Percentiles rank a stretch among this genome's conserved stretches.
Evolutionary conservation across 2,888 invertebrate genomes (phyloP).

Genomic region (Lithodes maja): DNA sequence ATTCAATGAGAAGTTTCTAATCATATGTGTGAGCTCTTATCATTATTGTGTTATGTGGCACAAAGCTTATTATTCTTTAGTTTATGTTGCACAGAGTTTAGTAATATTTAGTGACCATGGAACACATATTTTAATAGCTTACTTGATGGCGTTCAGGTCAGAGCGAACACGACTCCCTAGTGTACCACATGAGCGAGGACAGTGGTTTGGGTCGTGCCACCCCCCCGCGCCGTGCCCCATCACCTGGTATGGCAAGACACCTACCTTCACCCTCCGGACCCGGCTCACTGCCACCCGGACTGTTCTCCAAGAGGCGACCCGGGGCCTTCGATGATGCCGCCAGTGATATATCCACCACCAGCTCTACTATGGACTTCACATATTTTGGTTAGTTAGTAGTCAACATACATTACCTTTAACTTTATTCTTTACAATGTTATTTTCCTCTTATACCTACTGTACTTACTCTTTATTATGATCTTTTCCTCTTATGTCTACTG

Average conservation of each 20-base stretch:
- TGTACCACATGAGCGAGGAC: slow-evolving; percentile 75
- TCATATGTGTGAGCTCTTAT: too few relatives aligned
- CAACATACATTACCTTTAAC: too few relatives aligned
- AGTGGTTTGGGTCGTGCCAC: slow-evolving; percentile 88
- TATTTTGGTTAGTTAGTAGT: too few relatives aligned
- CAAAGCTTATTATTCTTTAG: too few relatives aligned
- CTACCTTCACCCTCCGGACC: slow-evolving; percentile 90
- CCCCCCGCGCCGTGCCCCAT: slow-evolving; percentile 89
- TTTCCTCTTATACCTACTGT: too few relatives aligned
- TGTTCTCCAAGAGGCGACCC: slow-evolving; percentile 79
- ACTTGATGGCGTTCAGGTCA: slow-evolving; percentile 48
- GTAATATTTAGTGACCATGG: background rate
- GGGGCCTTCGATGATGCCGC: slow-evolving; percentile 83
- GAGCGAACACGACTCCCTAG: slow-evolving; percentile 79
- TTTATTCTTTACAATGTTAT: too few relatives aligned
- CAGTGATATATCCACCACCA: slow-evolving; percentile 89
- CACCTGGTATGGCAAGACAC: slow-evolving; percentile 87
- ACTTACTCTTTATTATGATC: too few relatives aligned
- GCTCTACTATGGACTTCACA: slow-evolving; percentile 77
- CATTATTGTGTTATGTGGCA: too few relatives aligned
- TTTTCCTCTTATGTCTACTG: too few relatives aligned
- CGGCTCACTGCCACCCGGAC: slow-evolving; percentile 85
- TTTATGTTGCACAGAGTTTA: too few relatives aligned
- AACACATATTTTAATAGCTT: background rate
- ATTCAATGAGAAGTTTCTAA: too few relatives aligned